phyloP scores from a whole-genome alignment of 2,888 invertebrate species.

The Tridacna crocea region DNA sequence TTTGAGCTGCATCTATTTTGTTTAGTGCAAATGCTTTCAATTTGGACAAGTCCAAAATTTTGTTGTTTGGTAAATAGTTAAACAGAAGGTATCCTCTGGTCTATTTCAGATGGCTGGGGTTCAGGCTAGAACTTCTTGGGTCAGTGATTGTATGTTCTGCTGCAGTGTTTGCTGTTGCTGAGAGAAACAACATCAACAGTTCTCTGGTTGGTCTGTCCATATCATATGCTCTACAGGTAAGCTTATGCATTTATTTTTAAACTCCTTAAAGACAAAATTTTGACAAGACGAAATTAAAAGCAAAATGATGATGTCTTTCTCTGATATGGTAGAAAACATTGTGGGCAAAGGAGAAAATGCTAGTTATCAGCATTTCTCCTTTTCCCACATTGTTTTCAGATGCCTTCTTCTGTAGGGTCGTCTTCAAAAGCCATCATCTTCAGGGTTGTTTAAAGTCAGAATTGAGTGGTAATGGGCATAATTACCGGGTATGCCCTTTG shows the following conservation, averaged over 20 bases:
- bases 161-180: slow-evolving; percentile 80
- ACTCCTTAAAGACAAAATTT: no score
- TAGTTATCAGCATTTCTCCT: not conserved
- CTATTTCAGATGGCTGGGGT: slow-evolving; percentile 81
- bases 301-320: no score
- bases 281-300: no score
- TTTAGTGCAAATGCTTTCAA: no score
- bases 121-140: slow-evolving; percentile 82
- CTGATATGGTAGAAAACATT: not conserved
- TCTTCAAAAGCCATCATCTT: no score
- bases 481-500: no score
- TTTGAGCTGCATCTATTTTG: no score
- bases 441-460: no score
- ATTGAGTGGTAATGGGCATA: no score
- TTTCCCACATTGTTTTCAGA: slow-evolving; percentile 1
- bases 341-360: not conserved
- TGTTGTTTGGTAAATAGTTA: no score
- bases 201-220: slow-evolving; percentile 82
- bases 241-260: slow-evolving; percentile 81
- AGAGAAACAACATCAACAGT: slow-evolving; percentile 74
- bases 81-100: not conserved
- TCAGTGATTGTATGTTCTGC: slow-evolving; percentile 78
- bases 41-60: not conserved
- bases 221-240: slow-evolving; percentile 85
- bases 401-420: not conserved